Percentiles rank a stretch among this genome's conserved stretches.
Conservation (phyloP, 2,888 invertebrate genomes). For the Tridacna gigas region DNA sequence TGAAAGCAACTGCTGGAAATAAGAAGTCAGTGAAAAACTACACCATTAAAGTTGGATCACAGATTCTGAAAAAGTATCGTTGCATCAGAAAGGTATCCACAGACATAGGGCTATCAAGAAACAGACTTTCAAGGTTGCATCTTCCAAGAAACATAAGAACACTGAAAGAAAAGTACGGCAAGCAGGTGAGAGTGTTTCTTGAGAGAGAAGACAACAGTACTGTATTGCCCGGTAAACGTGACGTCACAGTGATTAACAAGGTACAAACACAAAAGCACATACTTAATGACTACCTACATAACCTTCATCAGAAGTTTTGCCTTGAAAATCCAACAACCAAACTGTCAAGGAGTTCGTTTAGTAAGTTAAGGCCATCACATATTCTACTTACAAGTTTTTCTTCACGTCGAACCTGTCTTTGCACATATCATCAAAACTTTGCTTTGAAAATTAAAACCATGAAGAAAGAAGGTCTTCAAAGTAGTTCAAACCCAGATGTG, state of each 20-base stretch:
- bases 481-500: background rate
- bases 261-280: slow-evolving; percentile 17
- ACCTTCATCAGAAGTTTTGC: slow-evolving; percentile 34
- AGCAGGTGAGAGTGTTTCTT: background rate
- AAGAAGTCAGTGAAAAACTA: background rate
- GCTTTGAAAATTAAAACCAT: slow-evolving; percentile 43
- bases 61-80: background rate
- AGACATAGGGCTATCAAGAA: background rate
- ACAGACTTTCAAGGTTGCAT: background rate
- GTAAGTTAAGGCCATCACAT: slow-evolving; percentile 29
- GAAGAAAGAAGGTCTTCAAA: background rate
- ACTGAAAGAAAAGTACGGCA: slow-evolving; percentile 15
- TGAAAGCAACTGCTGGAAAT: background rate
- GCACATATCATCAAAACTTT: slow-evolving; percentile 44
- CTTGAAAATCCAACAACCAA: slow-evolving; percentile 38
- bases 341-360: slow-evolving; percentile 11
- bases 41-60: background rate
- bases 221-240: background rate
- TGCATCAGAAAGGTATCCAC: background rate
- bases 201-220: slow-evolving; percentile 6
- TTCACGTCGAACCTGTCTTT: slow-evolving; percentile 31
- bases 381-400: slow-evolving; percentile 26
- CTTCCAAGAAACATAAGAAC: background rate
- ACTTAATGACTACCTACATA: slow-evolving; percentile 33
- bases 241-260: background rate